phyloP scores from a whole-genome alignment of 2,888 invertebrate species.

The Carcina quercana region DNA sequence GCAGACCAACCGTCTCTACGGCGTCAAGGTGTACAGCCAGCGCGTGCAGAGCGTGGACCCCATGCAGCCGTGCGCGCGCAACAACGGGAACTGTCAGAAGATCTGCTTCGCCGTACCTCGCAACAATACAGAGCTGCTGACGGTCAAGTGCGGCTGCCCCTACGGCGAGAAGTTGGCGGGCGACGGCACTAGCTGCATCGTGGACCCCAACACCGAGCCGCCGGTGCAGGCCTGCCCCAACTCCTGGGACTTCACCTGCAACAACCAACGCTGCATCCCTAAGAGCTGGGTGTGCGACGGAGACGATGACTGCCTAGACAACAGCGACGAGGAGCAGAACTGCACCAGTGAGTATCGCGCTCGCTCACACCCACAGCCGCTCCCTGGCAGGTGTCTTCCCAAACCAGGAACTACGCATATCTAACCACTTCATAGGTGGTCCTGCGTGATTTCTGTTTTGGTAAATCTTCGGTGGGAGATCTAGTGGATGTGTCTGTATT shows the following conservation, averaged over 20 bases:
- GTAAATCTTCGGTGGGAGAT: no score
- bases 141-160: constrained; percentile 90
- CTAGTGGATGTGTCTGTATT: no score
- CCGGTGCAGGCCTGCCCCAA: constrained; percentile 92
- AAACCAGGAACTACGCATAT: no score
- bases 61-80: constrained; percentile 86
- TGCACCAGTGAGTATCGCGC: constrained; percentile 92
- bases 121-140: constrained; percentile 71
- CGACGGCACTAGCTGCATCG: constrained; percentile 81
- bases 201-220: constrained; percentile 90
- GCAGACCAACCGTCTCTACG: constrained; percentile 91
- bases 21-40: constrained; percentile 91
- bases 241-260: constrained; percentile 95
- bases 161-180: constrained; percentile 88
- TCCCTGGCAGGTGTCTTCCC: no score
- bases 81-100: constrained; percentile 95
- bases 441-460: no score
- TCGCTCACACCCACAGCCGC: no score
- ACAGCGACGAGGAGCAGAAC: constrained; percentile 95
- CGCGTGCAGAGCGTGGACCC: constrained; percentile 81
- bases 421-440: no score
- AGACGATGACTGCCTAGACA: constrained; percentile 96
- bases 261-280: constrained; percentile 93
- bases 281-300: constrained; percentile 97
- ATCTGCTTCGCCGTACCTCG: constrained; percentile 93